These are phyloP conservation scores for Cichladusa arquata DNA, from an alignment of 2,113 vertebrate species.

Conservation along the genomic window DNA sequence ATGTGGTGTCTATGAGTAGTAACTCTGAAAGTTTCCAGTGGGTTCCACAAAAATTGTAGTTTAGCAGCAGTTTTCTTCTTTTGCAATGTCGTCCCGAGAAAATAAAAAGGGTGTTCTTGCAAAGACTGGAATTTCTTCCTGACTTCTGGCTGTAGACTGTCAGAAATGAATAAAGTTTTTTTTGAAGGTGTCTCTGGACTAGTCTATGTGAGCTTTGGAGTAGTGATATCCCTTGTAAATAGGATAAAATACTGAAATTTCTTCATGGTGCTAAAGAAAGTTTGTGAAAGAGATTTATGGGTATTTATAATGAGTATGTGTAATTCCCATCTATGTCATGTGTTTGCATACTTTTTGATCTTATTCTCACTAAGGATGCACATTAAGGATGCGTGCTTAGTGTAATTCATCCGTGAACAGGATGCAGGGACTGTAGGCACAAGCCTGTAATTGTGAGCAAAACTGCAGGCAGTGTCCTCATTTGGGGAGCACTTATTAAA, in stretches of 20 bases:
- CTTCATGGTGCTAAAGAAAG: neutral
- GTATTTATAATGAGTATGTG: neutral
- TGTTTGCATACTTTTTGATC: neutral
- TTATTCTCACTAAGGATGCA: neutral
- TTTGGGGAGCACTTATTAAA: neutral
- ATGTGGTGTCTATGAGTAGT: neutral
- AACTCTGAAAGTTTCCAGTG: neutral
- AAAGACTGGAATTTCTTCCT: neutral
- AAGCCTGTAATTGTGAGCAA: neutral
- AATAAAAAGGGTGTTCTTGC: neutral
- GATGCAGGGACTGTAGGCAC: neutral
- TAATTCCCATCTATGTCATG: neutral
- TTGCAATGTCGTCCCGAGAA: rapidly evolving
- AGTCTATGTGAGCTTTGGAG: neutral
- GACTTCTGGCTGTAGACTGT: neutral
- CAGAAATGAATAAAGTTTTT: neutral
- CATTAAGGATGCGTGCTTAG: rapidly evolving
- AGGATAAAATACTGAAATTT: neutral
- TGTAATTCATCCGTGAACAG: neutral
- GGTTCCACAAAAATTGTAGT: neutral
- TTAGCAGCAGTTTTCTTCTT: neutral
- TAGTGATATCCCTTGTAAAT: neutral
- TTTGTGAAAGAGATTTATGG: neutral
- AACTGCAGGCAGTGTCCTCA: neutral
- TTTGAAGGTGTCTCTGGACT: neutral